Conservation (phyloP, 2,113 vertebrate genomes). For the Andinoacara biseriatus region DNA sequence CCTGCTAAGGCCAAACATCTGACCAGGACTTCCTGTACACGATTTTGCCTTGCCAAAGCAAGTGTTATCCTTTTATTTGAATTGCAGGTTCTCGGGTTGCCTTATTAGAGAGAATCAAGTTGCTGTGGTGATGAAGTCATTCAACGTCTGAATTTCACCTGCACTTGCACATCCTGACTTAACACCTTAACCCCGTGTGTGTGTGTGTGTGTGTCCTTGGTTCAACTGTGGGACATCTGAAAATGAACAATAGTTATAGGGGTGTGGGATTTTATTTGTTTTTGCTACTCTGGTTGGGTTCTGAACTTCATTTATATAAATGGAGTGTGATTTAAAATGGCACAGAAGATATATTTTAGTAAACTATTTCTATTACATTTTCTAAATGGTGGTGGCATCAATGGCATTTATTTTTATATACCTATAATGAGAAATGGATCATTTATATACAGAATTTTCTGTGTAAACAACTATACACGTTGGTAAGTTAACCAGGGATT, state of each 20-base stretch:
- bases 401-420: slow-evolving; percentile 23
- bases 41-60: slow-evolving; percentile 67
- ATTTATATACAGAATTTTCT: slow-evolving; percentile 1
- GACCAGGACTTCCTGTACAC: slow-evolving; percentile 73
- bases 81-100: slow-evolving; percentile 80
- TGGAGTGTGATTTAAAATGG: slow-evolving; percentile 41
- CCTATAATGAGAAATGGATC: not conserved
- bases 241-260: slow-evolving; percentile 51
- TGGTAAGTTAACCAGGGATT: not conserved
- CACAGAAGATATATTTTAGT: slow-evolving; percentile 19
- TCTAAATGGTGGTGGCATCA: slow-evolving; percentile 23
- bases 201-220: not conserved
- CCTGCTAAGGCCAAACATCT: slow-evolving; percentile 34
- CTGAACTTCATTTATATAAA: slow-evolving; percentile 49
- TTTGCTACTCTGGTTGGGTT: slow-evolving; percentile 57
- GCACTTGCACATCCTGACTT: slow-evolving; percentile 33
- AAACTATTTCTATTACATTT: slow-evolving; percentile 45
- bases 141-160: slow-evolving; percentile 72
- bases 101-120: slow-evolving; percentile 76
- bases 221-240: slow-evolving; percentile 45
- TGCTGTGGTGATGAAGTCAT: slow-evolving; percentile 70
- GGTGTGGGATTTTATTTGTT: slow-evolving; percentile 13
- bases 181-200: slow-evolving; percentile 34
- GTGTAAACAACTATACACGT: slow-evolving; percentile 11
- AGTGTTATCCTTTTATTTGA: slow-evolving; percentile 61